Evolutionary conservation across 2,113 vertebrate genomes (phyloP).

Genomic region (Chaetops frenatus): DNA sequence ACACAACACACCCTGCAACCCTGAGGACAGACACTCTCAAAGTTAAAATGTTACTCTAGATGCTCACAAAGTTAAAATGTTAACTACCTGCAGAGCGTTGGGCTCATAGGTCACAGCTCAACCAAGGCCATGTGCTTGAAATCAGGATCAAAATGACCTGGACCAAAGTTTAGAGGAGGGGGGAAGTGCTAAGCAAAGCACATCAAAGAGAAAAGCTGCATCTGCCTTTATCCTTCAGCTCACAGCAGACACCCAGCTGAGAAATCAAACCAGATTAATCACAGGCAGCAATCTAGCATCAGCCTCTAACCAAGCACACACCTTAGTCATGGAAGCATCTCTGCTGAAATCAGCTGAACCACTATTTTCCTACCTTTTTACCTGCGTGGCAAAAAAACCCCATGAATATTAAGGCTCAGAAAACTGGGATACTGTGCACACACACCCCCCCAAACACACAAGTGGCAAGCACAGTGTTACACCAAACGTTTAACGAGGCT

Average conservation of each 20-base stretch:
- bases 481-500: background rate
- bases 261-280: background rate
- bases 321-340: background rate
- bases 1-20: background rate
- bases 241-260: background rate
- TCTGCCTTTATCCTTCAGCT: background rate
- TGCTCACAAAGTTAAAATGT: background rate
- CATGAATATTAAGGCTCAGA: background rate
- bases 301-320: background rate
- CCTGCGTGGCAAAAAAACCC: background rate
- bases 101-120: background rate
- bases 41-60: background rate
- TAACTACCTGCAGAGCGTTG: background rate
- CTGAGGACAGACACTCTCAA: background rate
- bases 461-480: accelerated
- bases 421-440: accelerated
- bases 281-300: background rate
- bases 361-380: background rate
- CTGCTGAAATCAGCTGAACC: background rate
- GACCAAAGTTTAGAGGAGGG: background rate
- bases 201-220: background rate
- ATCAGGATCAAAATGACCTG: background rate
- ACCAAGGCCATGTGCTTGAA: background rate
- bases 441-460: background rate
- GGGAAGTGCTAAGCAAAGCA: background rate